These are phyloP conservation scores for Mesaphorura yosii DNA, from an alignment of 1,140 invertebrate genomes.

Conservation along the genomic window DNA sequence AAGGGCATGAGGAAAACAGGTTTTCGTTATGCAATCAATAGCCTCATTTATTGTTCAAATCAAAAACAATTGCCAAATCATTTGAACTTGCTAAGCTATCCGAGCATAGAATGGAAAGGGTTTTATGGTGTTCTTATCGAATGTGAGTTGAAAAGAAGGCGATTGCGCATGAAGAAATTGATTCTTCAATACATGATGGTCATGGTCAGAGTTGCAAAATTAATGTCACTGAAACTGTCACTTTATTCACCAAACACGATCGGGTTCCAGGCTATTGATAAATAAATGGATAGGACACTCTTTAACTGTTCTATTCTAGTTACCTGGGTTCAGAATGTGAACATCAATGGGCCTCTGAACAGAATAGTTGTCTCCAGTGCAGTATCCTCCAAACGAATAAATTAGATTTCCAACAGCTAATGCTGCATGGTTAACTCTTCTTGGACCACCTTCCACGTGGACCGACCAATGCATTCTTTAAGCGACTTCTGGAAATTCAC, in stretches of 20 bases:
- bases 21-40: background rate
- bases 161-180: background rate
- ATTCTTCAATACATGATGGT: too few relatives aligned
- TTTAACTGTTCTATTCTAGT: conserved; percentile 5
- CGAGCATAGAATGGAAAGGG: too few relatives aligned
- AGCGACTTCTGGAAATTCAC: too few relatives aligned
- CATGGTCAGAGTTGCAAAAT: too few relatives aligned
- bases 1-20: conserved; percentile 1
- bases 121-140: too few relatives aligned
- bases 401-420: conserved; percentile 65
- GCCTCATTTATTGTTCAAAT: background rate
- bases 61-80: too few relatives aligned
- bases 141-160: conserved; percentile 11
- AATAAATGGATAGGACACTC: background rate
- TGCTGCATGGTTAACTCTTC: conserved; percentile 79
- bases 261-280: too few relatives aligned
- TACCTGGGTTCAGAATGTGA: conserved; percentile 68
- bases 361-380: conserved; percentile 50
- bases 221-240: too few relatives aligned
- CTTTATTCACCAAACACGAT: too few relatives aligned
- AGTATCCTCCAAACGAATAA: conserved; percentile 66
- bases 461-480: conserved; percentile 61
- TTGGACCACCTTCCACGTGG: conserved; percentile 65
- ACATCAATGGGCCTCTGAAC: conserved; percentile 65
- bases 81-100: too few relatives aligned